Evolutionary conservation across 2,113 vertebrate species (phyloP).

Genomic region (Parus major): DNA sequence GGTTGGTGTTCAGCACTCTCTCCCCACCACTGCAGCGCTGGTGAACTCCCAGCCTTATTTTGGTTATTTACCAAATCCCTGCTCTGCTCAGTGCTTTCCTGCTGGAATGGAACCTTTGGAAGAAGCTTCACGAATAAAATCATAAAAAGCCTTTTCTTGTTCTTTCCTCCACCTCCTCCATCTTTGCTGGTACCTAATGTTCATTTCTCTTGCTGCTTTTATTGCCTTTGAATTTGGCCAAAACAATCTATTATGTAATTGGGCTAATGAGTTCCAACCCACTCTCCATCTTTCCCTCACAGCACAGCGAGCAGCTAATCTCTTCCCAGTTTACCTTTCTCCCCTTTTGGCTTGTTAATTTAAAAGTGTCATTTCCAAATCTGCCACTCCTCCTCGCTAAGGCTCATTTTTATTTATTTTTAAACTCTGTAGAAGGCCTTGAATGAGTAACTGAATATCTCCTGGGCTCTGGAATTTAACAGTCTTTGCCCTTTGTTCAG

Average conservation of each 20-base stretch:
- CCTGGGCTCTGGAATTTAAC: slow-evolving; percentile 55
- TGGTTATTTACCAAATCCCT: background rate
- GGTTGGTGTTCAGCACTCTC: background rate
- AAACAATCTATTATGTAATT: background rate
- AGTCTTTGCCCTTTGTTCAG: slow-evolving; percentile 41
- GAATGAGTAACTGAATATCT: slow-evolving; percentile 54
- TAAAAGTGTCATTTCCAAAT: background rate
- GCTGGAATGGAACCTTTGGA: background rate
- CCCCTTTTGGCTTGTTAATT: background rate
- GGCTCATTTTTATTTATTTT: background rate
- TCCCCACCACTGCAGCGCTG: background rate
- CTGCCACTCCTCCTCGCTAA: background rate
- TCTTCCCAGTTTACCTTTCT: background rate
- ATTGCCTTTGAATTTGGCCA: background rate
- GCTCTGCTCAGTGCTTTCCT: background rate
- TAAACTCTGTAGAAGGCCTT: background rate
- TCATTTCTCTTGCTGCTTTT: background rate
- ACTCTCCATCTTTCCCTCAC: background rate
- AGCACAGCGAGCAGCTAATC: background rate
- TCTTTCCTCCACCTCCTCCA: background rate
- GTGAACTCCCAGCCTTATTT: fast-evolving
- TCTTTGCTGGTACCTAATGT: background rate
- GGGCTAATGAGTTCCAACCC: slow-evolving; percentile 10
- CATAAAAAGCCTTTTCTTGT: background rate
- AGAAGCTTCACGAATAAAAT: background rate